Evolutionary conservation across 1,140 invertebrate species (phyloP).

Genomic region (Rhagoletis pomonella): DNA sequence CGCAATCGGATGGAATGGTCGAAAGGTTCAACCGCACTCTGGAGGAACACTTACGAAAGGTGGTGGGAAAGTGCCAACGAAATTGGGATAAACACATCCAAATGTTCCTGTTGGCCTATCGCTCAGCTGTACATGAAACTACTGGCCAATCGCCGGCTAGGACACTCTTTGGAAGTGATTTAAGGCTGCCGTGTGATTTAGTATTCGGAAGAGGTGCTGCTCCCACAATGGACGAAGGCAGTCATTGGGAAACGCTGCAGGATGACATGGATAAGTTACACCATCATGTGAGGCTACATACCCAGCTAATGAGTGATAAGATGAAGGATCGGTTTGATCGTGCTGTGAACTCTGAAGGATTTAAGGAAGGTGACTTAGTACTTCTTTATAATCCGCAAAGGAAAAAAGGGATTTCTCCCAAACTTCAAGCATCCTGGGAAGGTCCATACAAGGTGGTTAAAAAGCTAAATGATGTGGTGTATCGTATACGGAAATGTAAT

Average conservation of each 20-base stretch:
- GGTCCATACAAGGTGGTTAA: too few species aligned
- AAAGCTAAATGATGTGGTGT: too few species aligned
- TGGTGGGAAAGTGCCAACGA: too few species aligned
- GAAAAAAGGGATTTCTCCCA: too few species aligned
- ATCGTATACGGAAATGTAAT: too few species aligned
- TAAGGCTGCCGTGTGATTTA: slow-evolving; percentile 7
- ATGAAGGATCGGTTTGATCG: slow-evolving; percentile 15
- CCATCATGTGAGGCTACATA: neutral
- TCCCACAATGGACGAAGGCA: too few species aligned
- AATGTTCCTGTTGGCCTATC: too few species aligned
- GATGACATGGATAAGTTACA: neutral
- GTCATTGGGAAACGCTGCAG: neutral
- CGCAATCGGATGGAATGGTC: too few species aligned
- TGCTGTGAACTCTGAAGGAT: neutral
- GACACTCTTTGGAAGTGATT: slow-evolving; percentile 11
- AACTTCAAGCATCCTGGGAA: too few species aligned
- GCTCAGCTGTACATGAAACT: slow-evolving; percentile 62
- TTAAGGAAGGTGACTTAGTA: neutral
- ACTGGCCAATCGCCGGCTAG: neutral
- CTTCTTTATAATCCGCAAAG: slow-evolving; percentile 14
- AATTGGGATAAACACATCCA: too few species aligned
- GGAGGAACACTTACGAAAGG: too few species aligned
- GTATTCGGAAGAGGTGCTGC: neutral
- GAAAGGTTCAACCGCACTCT: too few species aligned
- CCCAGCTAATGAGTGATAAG: neutral